Percentiles rank a stretch among this genome's conserved stretches.
Conservation (phyloP, 1,140 invertebrate genomes). For the Papilio helenus region DNA sequence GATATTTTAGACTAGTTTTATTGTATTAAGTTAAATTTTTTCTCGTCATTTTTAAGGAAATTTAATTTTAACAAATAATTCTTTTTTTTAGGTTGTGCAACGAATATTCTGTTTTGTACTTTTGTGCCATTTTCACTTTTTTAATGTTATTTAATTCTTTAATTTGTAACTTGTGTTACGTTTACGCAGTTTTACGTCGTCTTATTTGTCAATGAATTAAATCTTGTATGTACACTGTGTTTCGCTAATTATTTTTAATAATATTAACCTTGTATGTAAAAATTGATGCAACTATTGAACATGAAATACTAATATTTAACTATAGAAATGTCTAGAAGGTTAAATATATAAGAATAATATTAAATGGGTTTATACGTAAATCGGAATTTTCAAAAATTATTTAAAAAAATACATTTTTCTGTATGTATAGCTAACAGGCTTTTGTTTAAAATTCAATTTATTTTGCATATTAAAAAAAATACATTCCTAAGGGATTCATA, state of each 20-base stretch:
- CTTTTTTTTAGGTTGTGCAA: constrained; percentile 58
- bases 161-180: background rate
- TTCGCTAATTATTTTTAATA: constrained; percentile 5
- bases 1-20: constrained; percentile 23
- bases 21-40: constrained; percentile 39
- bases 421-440: background rate
- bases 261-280: constrained; percentile 37
- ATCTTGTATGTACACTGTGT: background rate
- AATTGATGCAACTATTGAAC: constrained; percentile 19
- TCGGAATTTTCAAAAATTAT: background rate
- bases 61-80: constrained; percentile 41
- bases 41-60: constrained; percentile 45
- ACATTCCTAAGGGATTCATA: constrained; percentile 32
- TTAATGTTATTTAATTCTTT: constrained; percentile 37
- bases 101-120: constrained; percentile 52
- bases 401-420: background rate
- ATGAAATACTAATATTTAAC: constrained; percentile 24
- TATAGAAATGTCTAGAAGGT: constrained; percentile 32
- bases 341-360: background rate
- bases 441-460: constrained; percentile 1
- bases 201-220: background rate
- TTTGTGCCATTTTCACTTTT: constrained; percentile 53
- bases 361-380: constrained; percentile 16
- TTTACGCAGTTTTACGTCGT: background rate
- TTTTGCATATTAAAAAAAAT: constrained; percentile 18